phyloP scores from a whole-genome alignment of 2,113 vertebrate species.

The Myodes glareolus region DNA sequence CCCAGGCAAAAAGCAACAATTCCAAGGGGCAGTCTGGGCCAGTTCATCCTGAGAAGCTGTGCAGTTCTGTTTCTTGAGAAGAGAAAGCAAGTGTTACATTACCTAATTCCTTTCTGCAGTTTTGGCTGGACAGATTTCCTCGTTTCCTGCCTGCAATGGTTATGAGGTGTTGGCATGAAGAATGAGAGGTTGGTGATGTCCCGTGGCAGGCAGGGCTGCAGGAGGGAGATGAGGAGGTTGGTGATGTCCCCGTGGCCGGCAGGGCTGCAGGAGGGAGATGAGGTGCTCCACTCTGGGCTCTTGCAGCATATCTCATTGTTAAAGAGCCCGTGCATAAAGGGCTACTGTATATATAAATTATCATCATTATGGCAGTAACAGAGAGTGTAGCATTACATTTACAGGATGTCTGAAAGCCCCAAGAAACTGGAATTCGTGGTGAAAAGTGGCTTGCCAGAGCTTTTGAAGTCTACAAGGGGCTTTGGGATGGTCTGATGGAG shows the following conservation, averaged over 20 bases:
- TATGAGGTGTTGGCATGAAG: conserved; percentile 66
- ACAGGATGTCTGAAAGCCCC: conserved; percentile 31
- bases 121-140: conserved; percentile 60
- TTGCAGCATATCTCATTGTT: not conserved
- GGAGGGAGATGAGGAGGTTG: not conserved
- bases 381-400: conserved; percentile 11
- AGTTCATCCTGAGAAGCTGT: conserved; percentile 49
- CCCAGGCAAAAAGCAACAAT: conserved; percentile 50
- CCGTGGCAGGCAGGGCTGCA: not conserved
- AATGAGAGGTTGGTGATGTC: not conserved
- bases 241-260: not conserved
- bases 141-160: conserved; percentile 71
- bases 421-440: conserved; percentile 45
- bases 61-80: conserved; percentile 66
- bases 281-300: not conserved
- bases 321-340: conserved; percentile 22
- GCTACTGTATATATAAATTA: conserved; percentile 59
- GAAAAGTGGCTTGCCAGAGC: conserved; percentile 41
- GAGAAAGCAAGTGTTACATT: conserved; percentile 60
- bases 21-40: not conserved
- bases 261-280: not conserved
- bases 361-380: conserved; percentile 7
- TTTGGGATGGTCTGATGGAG: not conserved
- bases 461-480: not conserved
- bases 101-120: conserved; percentile 71